Conservation (phyloP, 1,140 invertebrate species). For the Tetragonula clypearis region DNA sequence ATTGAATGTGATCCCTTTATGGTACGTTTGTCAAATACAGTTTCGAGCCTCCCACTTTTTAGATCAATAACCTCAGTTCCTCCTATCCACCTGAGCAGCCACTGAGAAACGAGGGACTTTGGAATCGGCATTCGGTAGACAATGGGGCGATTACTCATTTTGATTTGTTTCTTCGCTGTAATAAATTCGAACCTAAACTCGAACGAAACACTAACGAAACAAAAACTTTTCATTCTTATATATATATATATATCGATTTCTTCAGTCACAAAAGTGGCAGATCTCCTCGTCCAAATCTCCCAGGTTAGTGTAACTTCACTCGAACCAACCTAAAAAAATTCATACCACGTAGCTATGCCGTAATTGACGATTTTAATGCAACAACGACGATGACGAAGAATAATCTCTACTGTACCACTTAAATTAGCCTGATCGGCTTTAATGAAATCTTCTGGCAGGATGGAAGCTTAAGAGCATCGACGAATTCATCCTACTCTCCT, state of each 20-base stretch:
- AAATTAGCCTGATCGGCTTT: background rate
- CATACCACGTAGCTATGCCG: background rate
- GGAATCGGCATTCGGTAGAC: background rate
- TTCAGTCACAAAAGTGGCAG: too few relatives aligned
- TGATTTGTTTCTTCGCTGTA: background rate
- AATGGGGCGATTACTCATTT: background rate
- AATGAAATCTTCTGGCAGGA: background rate
- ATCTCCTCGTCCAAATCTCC: background rate
- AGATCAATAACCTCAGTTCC: background rate
- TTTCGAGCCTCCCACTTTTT: conserved; percentile 14
- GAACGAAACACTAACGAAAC: too few relatives aligned
- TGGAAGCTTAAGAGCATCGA: conserved; percentile 9
- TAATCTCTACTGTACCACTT: background rate
- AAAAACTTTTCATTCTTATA: too few relatives aligned
- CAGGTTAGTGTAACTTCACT: background rate
- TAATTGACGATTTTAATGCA: background rate
- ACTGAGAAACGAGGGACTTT: background rate
- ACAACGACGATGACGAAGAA: background rate
- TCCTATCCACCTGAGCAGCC: background rate
- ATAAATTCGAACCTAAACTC: background rate
- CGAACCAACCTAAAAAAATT: background rate
- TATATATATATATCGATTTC: too few relatives aligned
- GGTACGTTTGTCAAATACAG: conserved; percentile 5
- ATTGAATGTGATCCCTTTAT: conserved; percentile 35
- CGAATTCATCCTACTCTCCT: conserved; percentile 1